phyloP scores from a whole-genome alignment of 2,797 vertebrate species.

The Neomorphus geoffroyi region DNA sequence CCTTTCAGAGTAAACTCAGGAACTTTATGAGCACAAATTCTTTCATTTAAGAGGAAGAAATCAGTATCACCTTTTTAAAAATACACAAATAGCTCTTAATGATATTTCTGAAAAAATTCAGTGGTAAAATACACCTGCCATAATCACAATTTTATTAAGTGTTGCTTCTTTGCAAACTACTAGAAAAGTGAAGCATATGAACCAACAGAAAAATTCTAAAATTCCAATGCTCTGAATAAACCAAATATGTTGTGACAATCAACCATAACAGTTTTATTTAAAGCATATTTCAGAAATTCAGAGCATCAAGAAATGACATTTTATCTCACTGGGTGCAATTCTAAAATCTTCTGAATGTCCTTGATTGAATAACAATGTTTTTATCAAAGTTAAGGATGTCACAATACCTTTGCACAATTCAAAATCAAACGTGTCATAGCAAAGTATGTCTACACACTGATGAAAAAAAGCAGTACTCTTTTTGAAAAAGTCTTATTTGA shows the following conservation, averaged over 20 bases:
- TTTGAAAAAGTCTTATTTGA: background rate
- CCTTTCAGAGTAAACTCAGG: background rate
- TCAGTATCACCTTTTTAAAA: background rate
- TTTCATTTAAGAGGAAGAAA: background rate
- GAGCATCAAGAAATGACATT: background rate
- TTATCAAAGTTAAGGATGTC: background rate
- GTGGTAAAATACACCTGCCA: background rate
- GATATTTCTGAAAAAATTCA: background rate
- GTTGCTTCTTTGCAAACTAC: background rate
- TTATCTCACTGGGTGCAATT: background rate
- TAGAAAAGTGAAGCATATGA: background rate
- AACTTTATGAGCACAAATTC: background rate
- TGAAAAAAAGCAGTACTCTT: background rate
- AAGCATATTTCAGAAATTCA: background rate
- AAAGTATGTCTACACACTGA: background rate
- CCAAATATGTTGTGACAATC: fast-evolving
- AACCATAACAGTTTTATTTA: background rate
- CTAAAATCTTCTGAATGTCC: background rate
- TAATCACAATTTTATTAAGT: background rate
- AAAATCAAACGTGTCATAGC: background rate
- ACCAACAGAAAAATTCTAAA: background rate
- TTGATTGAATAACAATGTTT: background rate
- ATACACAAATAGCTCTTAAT: background rate
- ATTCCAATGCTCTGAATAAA: background rate
- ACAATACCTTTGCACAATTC: background rate